Base-by-base conservation (phyloP, 1,140 invertebrate genomes). In the Drusus annulatus region DNA sequence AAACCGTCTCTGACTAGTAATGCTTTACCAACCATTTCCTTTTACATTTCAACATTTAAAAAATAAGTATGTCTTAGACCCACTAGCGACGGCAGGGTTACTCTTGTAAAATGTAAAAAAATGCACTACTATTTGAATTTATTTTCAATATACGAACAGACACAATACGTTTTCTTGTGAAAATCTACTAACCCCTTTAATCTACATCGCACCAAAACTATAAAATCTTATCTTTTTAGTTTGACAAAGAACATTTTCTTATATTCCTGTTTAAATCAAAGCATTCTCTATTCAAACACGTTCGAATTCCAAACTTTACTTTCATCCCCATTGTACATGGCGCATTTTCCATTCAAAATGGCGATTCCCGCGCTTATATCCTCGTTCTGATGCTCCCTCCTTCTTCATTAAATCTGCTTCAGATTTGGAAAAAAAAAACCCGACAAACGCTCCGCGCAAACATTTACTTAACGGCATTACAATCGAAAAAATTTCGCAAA, bases 331-430 rank as follows among this genome's bases (percentile, higher is more conserved):
- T n/a, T 65, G 62, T 65, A 65, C 36, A 65, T 16, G 31, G 62
- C 10, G 31, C 62, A 65, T 28, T n/a, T 65, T 65, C 25, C 28
- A n/a, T 28, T 28, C 62, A 71, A 71, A 71, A 71, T 71, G 45
- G 68, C 45, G 68, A 71, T 71, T 71, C 68, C 45, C 68, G 68
- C 50, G 17, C 45, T 62, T 76, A 50, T 76, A 25, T 45, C 56
- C n/a, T 17, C 52, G 28, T 76, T 62, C 58, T 31, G 56, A 36
- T 62, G 21, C 36, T 63, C 31, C 56, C n/a, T 45, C 19, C 74
- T 76, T 76, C 74, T 76, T 76, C 74, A 76, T 76, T 76, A 76
- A 75, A 36, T 25, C 28, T 19, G 54, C 58, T 45, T 25, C 25
- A 62, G 74, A 62, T 60, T 62, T 19, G 2, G 31, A 69, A 71